Percentiles rank a stretch among this genome's conserved stretches.
Evolutionary conservation across 2,113 vertebrate species (phyloP).

Genomic region (Corythaeola cristata): DNA sequence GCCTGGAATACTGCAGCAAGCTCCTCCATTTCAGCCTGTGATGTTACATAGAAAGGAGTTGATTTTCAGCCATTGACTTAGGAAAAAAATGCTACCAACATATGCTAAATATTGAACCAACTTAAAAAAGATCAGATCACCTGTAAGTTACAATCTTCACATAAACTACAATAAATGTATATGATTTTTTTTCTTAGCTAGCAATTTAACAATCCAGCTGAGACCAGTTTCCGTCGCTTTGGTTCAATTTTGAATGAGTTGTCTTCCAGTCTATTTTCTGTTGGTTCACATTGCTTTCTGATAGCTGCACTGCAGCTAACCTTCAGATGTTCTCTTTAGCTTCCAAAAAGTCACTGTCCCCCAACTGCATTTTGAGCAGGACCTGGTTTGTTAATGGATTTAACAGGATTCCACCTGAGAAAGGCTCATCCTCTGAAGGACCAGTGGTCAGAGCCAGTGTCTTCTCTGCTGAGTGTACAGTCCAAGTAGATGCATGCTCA

Average conservation of each 20-base stretch:
- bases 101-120: conserved; percentile 58
- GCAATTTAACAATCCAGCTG: not conserved
- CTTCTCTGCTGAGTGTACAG: not conserved
- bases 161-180: not conserved
- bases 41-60: conserved; percentile 51
- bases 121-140: conserved; percentile 10
- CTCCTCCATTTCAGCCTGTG: conserved; percentile 37
- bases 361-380: not conserved
- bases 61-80: conserved; percentile 66
- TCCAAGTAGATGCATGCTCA: not conserved
- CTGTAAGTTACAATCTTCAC: not conserved
- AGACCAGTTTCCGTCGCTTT: not conserved
- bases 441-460: not conserved
- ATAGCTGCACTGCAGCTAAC: not conserved
- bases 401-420: not conserved
- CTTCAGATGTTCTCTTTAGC: not conserved
- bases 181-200: not conserved
- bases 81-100: conserved; percentile 27
- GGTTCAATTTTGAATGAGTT: not conserved
- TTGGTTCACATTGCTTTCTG: not conserved
- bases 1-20: conserved; percentile 27
- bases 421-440: not conserved
- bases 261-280: not conserved
- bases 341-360: not conserved
- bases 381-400: not conserved